Evolutionary conservation across 2,888 invertebrate species (phyloP), one percentile per base, ranked within the genome.

Genomic region (Tricholauxania praeusta): DNA sequence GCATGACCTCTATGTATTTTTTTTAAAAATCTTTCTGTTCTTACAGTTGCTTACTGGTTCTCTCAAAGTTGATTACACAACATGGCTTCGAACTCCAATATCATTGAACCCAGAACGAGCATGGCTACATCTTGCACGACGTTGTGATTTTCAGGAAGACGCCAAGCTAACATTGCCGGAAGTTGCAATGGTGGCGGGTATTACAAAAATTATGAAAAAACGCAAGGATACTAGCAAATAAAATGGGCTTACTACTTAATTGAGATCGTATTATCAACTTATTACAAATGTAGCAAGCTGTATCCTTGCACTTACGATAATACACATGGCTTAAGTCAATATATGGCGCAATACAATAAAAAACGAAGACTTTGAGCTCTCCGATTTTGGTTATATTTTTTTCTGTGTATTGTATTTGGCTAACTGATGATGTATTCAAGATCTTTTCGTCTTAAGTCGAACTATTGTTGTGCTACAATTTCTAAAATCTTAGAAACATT

Each of bases 141-240:
- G 89, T 72, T 86, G 86, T 71, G 89, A 89, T 79, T 89, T 89
- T 78, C 88, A 87, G 80, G 86, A 86, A 73, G 82, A 86, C 76
- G 80, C 82, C 19, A 84, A 85, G 72, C 79, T 88, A 39, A 81
- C 87, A 22, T 75, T 88, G 76, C 87, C 88, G 59, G 89, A 89
- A 79, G 83, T 87, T 57, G 83, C 87, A 49, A 88, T 88, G 88
- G 85, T 88, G 59, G 87, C 88, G 53, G 83, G 83, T 69, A 87
- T 88, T 72, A 84, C 82, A n/a, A 84, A 86, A 77, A 80, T 86
- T 74, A 83, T 88, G 79, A 87, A 82, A 76, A 82, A 80, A 55
- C 81, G 80, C 68, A 86, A 85, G 75, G 82, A 83, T 74, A 80
- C 79, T 59, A 74, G 76, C 76, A 85, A 84, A 73, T 82, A n/a